Evolutionary conservation across 2,113 vertebrate species (phyloP).

Genomic region (Zosterops lateralis): DNA sequence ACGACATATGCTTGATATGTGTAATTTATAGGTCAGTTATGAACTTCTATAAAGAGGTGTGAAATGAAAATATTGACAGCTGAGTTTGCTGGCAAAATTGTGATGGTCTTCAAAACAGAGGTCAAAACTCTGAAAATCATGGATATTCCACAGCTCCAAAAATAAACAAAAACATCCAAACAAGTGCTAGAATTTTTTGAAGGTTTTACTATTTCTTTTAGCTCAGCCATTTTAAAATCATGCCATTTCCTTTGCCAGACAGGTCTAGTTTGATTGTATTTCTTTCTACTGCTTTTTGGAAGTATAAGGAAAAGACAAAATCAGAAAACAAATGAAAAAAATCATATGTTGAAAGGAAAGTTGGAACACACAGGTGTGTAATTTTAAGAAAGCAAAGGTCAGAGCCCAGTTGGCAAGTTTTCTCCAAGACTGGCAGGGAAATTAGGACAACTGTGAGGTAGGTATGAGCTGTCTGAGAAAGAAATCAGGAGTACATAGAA

Average conservation of each 20-base stretch:
- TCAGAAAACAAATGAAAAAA: neutral
- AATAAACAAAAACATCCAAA: neutral
- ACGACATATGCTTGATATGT: conserved; percentile 28
- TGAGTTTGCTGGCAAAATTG: conserved; percentile 40
- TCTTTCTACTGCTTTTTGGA: neutral
- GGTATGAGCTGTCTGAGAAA: neutral
- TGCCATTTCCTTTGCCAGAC: neutral
- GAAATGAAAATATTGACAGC: conserved; percentile 62
- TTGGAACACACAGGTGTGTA: neutral
- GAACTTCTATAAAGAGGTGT: conserved; percentile 42
- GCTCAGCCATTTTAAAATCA: neutral
- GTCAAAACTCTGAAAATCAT: conserved; percentile 26
- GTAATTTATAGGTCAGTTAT: conserved; percentile 53
- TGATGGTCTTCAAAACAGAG: conserved; percentile 30
- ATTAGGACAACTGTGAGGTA: neutral
- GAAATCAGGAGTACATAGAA: neutral
- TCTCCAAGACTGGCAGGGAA: neutral
- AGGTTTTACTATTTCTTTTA: neutral
- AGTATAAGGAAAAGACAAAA: neutral
- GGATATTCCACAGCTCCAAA: conserved; percentile 29
- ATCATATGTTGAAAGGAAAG: neutral
- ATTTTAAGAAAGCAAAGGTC: neutral
- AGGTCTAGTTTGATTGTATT: neutral
- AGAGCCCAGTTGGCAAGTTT: neutral
- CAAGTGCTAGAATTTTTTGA: conserved; percentile 12